These are phyloP conservation scores for Ormyrus labotus DNA, from an alignment of 2,888 invertebrate species.

Conservation along the genomic window DNA sequence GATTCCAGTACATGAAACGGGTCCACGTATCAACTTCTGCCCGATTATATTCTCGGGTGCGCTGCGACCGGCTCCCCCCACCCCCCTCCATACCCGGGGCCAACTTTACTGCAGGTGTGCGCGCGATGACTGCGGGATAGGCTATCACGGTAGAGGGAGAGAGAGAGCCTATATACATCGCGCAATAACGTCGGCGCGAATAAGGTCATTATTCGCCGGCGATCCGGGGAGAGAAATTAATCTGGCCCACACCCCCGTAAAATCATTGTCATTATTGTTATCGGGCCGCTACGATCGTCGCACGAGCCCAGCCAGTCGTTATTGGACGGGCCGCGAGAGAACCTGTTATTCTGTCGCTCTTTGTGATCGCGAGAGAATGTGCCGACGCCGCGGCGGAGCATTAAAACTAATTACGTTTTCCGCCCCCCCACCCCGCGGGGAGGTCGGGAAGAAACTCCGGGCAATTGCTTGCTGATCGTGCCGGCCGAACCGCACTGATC, in stretches of 20 bases:
- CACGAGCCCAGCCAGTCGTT: background rate
- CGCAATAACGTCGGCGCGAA: conserved; percentile 33
- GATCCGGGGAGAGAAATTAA: conserved; percentile 44
- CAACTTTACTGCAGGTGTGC: no score
- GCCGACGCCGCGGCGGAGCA: background rate
- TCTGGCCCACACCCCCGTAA: conserved; percentile 16
- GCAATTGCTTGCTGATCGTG: background rate
- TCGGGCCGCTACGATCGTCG: conserved; percentile 16
- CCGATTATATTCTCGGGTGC: conserved; percentile 16
- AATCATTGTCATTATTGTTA: conserved; percentile 47
- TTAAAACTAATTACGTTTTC: conserved; percentile 35
- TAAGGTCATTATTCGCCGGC: conserved; percentile 38
- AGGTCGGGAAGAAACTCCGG: background rate
- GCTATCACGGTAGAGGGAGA: conserved; percentile 7
- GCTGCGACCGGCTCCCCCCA: no score
- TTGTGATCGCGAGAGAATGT: background rate
- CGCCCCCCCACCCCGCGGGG: background rate
- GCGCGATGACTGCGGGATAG: conserved; percentile 26
- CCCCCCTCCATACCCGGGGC: no score
- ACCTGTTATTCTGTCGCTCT: conserved; percentile 11
- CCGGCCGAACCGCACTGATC: background rate
- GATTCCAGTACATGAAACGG: conserved; percentile 5
- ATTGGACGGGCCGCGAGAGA: background rate
- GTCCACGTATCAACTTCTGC: conserved; percentile 27
- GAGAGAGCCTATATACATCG: conserved; percentile 21